Percentiles rank a stretch among this genome's conserved stretches.
These are phyloP conservation scores for Meandrina meandrites DNA, from an alignment of 92 coral and sea anemone species.

Conservation along the genomic window DNA sequence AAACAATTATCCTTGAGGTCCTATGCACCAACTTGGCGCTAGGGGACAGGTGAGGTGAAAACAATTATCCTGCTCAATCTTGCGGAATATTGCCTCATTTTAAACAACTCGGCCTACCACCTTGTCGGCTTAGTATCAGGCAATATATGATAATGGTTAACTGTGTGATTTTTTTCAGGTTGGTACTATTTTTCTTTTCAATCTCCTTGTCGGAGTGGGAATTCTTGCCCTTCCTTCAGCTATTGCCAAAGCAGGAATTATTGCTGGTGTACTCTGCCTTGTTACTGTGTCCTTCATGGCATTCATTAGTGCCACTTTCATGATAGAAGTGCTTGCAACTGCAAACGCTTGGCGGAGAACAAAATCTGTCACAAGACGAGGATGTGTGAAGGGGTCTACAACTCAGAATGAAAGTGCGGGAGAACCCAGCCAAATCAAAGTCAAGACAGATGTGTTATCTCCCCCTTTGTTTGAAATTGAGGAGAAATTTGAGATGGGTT, in stretches of 20 bases:
- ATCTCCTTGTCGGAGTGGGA: slow-evolving; percentile 79
- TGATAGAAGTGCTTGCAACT: slow-evolving; percentile 75
- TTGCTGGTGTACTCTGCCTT: slow-evolving; percentile 68
- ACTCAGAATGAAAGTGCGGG: slow-evolving; percentile 33
- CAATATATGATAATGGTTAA: no score
- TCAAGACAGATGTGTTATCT: slow-evolving; percentile 38
- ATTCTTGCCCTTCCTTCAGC: slow-evolving; percentile 80
- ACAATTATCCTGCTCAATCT: no score
- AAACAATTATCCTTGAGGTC: no score
- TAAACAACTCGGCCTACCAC: no score
- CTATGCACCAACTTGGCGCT: no score
- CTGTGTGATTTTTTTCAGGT: slow-evolving; percentile 48
- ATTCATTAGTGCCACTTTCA: slow-evolving; percentile 65
- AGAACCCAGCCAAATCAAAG: slow-evolving; percentile 49
- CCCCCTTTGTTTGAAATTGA: slow-evolving; percentile 75
- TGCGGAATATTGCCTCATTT: no score
- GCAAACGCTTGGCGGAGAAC: slow-evolving; percentile 77
- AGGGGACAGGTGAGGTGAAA: no score
- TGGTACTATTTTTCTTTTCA: slow-evolving; percentile 71
- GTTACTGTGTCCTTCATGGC: slow-evolving; percentile 70
- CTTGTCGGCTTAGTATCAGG: no score
- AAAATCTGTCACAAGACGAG: slow-evolving; percentile 26
- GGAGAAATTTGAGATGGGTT: slow-evolving; percentile 73
- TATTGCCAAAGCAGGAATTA: slow-evolving; percentile 76
- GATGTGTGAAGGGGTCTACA: slow-evolving; percentile 8